These are phyloP conservation scores for Lordiphosa mommai DNA, from an alignment of 1,140 invertebrate genomes.

Conservation along the genomic window DNA sequence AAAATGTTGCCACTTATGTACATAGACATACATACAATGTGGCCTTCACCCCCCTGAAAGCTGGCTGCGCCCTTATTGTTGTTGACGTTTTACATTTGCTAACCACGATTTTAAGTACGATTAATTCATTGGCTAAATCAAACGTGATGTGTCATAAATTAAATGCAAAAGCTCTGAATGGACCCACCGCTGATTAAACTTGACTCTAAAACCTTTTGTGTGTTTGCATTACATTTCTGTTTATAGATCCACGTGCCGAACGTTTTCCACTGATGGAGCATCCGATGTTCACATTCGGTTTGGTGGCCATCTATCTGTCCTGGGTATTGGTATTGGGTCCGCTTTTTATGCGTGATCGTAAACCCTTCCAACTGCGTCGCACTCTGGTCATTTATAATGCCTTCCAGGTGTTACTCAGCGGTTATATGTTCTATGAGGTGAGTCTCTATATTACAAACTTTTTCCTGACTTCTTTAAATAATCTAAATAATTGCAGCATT, in stretches of 20 bases:
- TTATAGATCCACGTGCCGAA: constrained; percentile 90
- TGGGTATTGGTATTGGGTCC: constrained; percentile 91
- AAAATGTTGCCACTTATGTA: too few species aligned
- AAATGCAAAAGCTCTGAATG: constrained; percentile 39
- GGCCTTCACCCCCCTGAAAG: too few species aligned
- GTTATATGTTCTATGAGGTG: constrained; percentile 94
- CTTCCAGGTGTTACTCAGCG: constrained; percentile 90
- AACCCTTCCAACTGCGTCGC: constrained; percentile 91
- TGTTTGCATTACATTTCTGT: constrained; percentile 55
- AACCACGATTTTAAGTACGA: constrained; percentile 54
- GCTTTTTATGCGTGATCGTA: constrained; percentile 91
- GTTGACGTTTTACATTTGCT: not conserved
- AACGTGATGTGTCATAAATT: constrained; percentile 34
- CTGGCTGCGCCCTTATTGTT: too few species aligned
- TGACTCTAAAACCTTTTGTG: too few species aligned
- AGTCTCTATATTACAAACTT: constrained; percentile 46
- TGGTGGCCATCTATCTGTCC: constrained; percentile 90
- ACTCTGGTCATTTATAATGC: constrained; percentile 94
- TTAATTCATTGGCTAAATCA: constrained; percentile 32
- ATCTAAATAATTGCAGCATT: constrained; percentile 82
- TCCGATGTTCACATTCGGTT: constrained; percentile 90
- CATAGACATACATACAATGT: too few species aligned
- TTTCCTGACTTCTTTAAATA: too few species aligned
- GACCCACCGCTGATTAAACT: too few species aligned
- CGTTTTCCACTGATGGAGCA: constrained; percentile 95